Evolutionary conservation across 2,888 invertebrate genomes (phyloP).

Genomic region (Pinctada fucata): DNA sequence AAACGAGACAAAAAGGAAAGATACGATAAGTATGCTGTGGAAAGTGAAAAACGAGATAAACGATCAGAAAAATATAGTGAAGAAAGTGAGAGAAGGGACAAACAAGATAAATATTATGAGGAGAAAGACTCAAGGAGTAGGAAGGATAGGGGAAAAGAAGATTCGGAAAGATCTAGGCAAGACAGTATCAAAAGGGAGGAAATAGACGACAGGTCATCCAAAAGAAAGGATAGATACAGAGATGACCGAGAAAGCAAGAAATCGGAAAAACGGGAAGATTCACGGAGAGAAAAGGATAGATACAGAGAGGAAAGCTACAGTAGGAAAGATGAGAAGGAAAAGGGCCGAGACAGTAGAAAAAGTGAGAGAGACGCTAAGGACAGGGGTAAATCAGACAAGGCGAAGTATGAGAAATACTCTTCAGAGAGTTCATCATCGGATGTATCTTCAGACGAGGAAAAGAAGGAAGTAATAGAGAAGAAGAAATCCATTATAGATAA

Average conservation of each 20-base stretch:
- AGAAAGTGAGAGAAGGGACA: background rate
- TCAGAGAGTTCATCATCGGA: too few species aligned
- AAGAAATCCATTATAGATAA: too few species aligned
- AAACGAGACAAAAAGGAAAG: background rate
- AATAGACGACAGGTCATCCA: conserved; percentile 36
- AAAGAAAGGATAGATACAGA: background rate
- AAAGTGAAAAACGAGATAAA: background rate
- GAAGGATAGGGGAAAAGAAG: background rate
- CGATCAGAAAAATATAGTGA: background rate
- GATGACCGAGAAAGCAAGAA: background rate
- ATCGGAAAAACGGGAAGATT: background rate
- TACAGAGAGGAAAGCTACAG: background rate
- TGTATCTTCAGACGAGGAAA: too few species aligned
- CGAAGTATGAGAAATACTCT: too few species aligned
- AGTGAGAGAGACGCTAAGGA: background rate
- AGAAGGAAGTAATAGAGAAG: conserved; percentile 3
- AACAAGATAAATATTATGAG: background rate
- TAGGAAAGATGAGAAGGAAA: background rate
- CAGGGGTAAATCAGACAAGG: too few species aligned
- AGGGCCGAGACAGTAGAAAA: conserved; percentile 29
- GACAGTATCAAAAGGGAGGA: conserved; percentile 32
- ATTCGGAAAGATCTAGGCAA: background rate
- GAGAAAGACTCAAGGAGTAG: background rate
- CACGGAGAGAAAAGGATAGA: background rate
- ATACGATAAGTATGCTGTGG: background rate